phyloP scores from a whole-genome alignment of 1,140 invertebrate genomes.

The Lepidurus couesii region DNA sequence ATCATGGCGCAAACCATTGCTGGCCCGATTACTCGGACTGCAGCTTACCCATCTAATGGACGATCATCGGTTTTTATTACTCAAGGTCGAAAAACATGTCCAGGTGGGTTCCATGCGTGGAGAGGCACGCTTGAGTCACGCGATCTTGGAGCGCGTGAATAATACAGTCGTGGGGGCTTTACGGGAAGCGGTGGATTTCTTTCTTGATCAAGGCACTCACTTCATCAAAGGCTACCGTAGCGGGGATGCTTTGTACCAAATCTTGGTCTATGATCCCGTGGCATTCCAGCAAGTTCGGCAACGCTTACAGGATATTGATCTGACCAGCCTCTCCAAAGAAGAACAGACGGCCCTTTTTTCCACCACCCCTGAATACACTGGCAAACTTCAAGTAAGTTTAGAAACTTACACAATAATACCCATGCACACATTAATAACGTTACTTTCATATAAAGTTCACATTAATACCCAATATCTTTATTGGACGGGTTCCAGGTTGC shows the following conservation, averaged over 20 bases:
- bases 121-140: background rate
- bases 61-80: constrained; percentile 27
- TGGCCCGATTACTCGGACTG: constrained; percentile 28
- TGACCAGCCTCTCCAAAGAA: constrained; percentile 23
- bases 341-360: constrained; percentile 22
- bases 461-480: background rate
- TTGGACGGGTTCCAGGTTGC: constrained; percentile 6
- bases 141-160: constrained; percentile 1
- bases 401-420: too few relatives aligned
- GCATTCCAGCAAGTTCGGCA: constrained; percentile 6
- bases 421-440: background rate
- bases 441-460: background rate
- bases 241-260: constrained; percentile 33
- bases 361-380: constrained; percentile 29
- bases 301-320: constrained; percentile 24
- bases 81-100: constrained; percentile 30
- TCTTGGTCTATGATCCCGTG: constrained; percentile 26
- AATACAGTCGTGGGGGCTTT: background rate
- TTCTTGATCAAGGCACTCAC: constrained; percentile 31
- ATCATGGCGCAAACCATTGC: constrained; percentile 28
- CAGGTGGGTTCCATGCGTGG: constrained; percentile 24
- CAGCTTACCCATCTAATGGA: constrained; percentile 27
- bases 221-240: constrained; percentile 28
- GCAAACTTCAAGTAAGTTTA: constrained; percentile 32
- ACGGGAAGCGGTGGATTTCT: constrained; percentile 30